Evolutionary conservation across 2,888 invertebrate species (phyloP).

Genomic region (Drosophila mettleri): DNA sequence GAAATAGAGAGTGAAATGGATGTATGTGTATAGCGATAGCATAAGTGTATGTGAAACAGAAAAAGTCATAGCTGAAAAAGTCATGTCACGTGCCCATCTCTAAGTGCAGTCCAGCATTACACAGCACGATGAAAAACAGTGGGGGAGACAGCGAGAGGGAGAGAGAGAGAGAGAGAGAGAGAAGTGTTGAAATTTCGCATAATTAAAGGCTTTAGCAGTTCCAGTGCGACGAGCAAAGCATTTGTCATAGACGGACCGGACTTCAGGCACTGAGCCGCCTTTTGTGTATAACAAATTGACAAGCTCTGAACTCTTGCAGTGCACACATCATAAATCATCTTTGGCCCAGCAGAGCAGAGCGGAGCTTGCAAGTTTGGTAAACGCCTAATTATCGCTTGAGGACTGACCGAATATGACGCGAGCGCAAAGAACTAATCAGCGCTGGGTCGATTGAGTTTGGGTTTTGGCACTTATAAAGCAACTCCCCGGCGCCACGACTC

Average conservation of each 20-base stretch:
- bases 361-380: constrained; percentile 46
- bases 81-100: background rate
- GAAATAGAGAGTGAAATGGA: background rate
- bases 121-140: background rate
- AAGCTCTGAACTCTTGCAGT: constrained; percentile 49
- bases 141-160: background rate
- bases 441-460: constrained; percentile 29
- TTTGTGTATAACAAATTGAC: constrained; percentile 62
- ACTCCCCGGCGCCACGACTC: background rate
- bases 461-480: background rate
- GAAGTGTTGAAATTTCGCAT: constrained; percentile 20
- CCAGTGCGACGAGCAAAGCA: constrained; percentile 26
- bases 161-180: no score
- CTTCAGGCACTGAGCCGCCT: constrained; percentile 15
- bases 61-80: background rate
- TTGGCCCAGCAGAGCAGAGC: constrained; percentile 26
- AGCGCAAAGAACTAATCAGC: constrained; percentile 36
- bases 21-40: no score
- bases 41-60: no score
- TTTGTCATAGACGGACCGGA: constrained; percentile 39
- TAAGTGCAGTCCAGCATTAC: background rate
- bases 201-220: constrained; percentile 54
- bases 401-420: constrained; percentile 30
- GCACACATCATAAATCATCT: constrained; percentile 72
- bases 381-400: constrained; percentile 69